Conservation (phyloP, 92 coral and sea anemone species). For the Phymanthus crucifer region DNA sequence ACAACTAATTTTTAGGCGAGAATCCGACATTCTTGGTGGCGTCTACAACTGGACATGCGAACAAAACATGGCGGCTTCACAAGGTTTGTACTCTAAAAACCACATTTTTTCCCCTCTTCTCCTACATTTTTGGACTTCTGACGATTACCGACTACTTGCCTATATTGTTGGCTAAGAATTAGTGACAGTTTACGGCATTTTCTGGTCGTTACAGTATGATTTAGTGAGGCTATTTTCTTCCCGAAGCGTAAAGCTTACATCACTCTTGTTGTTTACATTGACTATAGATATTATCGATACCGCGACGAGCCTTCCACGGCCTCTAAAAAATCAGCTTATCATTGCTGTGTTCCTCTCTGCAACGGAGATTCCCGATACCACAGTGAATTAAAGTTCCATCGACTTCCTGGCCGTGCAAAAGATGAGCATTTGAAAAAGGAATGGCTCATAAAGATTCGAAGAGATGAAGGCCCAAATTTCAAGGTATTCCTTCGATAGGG, state of each 20-base stretch:
- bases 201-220: not conserved
- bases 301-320: not conserved
- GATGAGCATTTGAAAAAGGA: conserved; percentile 8
- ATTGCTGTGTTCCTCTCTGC: conserved; percentile 44
- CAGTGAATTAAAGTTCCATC: conserved; percentile 22
- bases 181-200: not conserved
- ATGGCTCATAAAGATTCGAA: conserved; percentile 19
- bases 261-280: conserved; percentile 1
- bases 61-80: conserved; percentile 4
- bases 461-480: conserved; percentile 27
- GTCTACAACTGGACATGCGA: not conserved
- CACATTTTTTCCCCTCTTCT: not conserved
- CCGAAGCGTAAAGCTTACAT: conserved; percentile 2
- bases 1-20: not conserved
- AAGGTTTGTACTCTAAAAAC: not conserved
- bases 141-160: conserved; percentile 2
- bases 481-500: conserved; percentile 7
- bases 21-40: not conserved
- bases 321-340: conserved; percentile 9
- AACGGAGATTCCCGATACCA: conserved; percentile 39
- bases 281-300: not conserved
- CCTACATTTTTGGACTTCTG: conserved; percentile 5
- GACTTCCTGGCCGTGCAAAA: conserved; percentile 16
- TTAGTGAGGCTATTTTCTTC: not conserved
- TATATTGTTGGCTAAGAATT: not conserved